Evolutionary conservation across 2,888 invertebrate species (phyloP).

Genomic region (Halictus ligatus): DNA sequence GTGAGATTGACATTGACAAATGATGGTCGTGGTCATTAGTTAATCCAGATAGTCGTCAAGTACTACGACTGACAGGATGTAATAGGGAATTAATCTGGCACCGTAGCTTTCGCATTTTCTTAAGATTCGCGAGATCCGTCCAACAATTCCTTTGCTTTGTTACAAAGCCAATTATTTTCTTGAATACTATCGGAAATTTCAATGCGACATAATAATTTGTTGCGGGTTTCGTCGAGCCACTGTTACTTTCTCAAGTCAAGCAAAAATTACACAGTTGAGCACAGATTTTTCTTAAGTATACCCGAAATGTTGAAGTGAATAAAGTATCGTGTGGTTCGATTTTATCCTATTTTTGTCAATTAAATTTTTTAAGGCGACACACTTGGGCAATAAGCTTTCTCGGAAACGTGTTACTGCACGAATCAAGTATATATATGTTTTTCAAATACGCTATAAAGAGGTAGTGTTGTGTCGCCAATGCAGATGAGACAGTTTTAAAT

Average conservation of each 20-base stretch:
- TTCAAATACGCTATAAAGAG: not conserved
- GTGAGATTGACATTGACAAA: slow-evolving; percentile 59
- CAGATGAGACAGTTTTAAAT: not conserved
- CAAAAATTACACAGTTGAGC: too few relatives aligned
- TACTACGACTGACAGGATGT: not conserved
- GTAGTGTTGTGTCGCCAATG: not conserved
- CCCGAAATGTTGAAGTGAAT: too few relatives aligned
- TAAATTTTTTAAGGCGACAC: too few relatives aligned
- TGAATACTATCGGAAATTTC: too few relatives aligned
- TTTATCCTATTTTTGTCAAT: too few relatives aligned
- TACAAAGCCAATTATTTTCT: not conserved
- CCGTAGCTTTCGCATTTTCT: not conserved
- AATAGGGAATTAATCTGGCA: not conserved
- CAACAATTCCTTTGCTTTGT: not conserved
- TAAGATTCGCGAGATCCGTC: not conserved
- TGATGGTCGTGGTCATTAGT: slow-evolving; percentile 48
- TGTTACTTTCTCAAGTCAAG: too few relatives aligned
- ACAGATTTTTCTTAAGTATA: too few relatives aligned
- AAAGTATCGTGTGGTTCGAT: too few relatives aligned
- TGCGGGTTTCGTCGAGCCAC: not conserved
- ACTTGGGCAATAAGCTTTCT: not conserved
- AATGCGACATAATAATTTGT: not conserved
- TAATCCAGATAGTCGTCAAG: slow-evolving; percentile 31
- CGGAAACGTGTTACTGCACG: not conserved
- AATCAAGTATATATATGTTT: not conserved